Evolutionary conservation across 1,140 invertebrate genomes (phyloP).

Genomic region (Littorina saxatilis): DNA sequence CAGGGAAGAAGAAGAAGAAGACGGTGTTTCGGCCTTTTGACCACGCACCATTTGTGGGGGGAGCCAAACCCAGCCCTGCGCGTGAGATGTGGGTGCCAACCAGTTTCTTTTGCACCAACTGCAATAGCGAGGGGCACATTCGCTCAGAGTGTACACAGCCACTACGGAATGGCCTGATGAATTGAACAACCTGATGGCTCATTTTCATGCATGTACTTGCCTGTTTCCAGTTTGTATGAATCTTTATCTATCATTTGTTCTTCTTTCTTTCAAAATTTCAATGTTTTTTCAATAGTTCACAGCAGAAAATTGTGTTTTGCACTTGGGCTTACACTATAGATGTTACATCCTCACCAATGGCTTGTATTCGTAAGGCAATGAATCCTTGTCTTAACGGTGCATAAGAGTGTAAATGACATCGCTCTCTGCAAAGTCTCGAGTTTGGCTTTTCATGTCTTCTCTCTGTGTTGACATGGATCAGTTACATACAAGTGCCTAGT

Average conservation of each 20-base stretch:
- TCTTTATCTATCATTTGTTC: no score
- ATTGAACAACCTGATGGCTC: no score
- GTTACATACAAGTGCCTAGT: no score
- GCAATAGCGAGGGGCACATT: slow-evolving; percentile 10
- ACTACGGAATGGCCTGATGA: background rate
- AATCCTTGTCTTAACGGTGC: no score
- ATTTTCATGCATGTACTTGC: background rate
- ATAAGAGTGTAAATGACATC: no score
- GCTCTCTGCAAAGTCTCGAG: no score
- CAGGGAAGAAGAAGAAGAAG: background rate
- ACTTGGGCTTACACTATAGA: no score
- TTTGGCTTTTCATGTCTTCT: no score
- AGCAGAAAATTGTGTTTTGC: background rate
- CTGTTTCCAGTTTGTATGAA: background rate
- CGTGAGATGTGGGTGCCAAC: background rate
- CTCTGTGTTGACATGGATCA: no score
- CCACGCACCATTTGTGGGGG: background rate
- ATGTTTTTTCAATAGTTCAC: background rate
- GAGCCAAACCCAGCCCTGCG: background rate
- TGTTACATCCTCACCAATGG: no score
- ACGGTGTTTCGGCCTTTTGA: slow-evolving; percentile 11
- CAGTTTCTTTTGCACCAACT: background rate
- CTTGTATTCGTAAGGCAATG: no score
- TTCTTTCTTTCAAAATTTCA: background rate
- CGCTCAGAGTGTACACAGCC: slow-evolving; percentile 8